Evolutionary conservation across 2,888 invertebrate genomes (phyloP).

Genomic region (Ormyrus rosae): DNA sequence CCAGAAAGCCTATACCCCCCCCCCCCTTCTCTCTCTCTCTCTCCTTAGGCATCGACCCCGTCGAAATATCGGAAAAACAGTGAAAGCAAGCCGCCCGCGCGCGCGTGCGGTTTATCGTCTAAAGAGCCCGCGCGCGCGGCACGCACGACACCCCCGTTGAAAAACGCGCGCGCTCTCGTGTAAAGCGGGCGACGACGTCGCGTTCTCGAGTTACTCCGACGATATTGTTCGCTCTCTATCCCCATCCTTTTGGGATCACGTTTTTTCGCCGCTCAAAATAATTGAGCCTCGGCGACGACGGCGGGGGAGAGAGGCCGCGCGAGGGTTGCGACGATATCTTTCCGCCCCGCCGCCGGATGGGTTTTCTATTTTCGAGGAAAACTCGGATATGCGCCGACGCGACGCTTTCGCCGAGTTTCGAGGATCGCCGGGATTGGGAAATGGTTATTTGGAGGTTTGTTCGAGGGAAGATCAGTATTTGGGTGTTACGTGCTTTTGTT

Average conservation of each 20-base stretch:
- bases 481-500: no score
- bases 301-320: no score
- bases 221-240: background rate
- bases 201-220: slow-evolving; percentile 50
- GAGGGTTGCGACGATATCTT: no score
- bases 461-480: no score
- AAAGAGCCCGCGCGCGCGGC: slow-evolving; percentile 28
- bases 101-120: slow-evolving; percentile 42
- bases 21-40: background rate
- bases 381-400: no score
- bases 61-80: slow-evolving; percentile 18
- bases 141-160: background rate
- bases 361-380: no score
- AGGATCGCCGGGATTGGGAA: no score
- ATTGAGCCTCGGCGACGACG: background rate
- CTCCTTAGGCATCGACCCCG: background rate
- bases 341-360: no score
- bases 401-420: no score
- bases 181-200: slow-evolving; percentile 24
- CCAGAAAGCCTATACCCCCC: background rate
- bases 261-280: slow-evolving; percentile 41
- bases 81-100: slow-evolving; percentile 16
- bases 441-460: no score
- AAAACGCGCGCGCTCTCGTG: no score
- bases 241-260: slow-evolving; percentile 31